Evolutionary conservation across 1,140 invertebrate species (phyloP), one percentile per base, ranked within the genome.

Genomic region (Aphidius ervi): DNA sequence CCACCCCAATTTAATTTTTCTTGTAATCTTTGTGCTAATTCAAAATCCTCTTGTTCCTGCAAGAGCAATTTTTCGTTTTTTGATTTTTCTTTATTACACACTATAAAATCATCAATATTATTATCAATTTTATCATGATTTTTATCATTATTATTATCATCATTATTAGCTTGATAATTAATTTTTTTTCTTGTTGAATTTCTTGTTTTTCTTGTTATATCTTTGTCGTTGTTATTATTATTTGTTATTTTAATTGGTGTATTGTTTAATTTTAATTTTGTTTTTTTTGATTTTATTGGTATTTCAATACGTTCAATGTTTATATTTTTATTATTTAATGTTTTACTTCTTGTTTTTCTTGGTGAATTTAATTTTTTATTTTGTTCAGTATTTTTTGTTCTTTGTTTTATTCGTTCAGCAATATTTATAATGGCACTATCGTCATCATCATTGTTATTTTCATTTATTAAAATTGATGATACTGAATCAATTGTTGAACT

Each of bases 1-100:
- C 74, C 75, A 72, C 78, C 70, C 8, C 75, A 74, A 48, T 78
- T 67, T 20, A 75, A 79, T 37, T 77, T 66, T 0, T 71, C 70
- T 48, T 80, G 78, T 41, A 80, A 65, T 60, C 70, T 70, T 39
- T 67, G 59, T 0, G 77, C 76, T 2, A 79, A 23, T 43, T 79
- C 76, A 31, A 74, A 76, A 61, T 80, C 78, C 56, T 73, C 65
- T 56, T 73, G 74, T 40, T 81, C 78, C 20, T 80, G 78, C 5
- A 69, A 55, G 6, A 77, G 59, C 9, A 75, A 40, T 42, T 64
- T 67, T 37, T 79, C 77, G 8, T 78, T 74, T 54, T 72, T 65
- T 40, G 72, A 62, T 41, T 80, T 75, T 40, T 80, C 71, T 7
- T 71, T 9, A 79, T 65, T 4, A 74, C 59, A 53, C 53, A 39